Evolutionary conservation across 2,797 vertebrate genomes (phyloP), one percentile per base, ranked within the genome.

Genomic region (Astyanax mexicanus): DNA sequence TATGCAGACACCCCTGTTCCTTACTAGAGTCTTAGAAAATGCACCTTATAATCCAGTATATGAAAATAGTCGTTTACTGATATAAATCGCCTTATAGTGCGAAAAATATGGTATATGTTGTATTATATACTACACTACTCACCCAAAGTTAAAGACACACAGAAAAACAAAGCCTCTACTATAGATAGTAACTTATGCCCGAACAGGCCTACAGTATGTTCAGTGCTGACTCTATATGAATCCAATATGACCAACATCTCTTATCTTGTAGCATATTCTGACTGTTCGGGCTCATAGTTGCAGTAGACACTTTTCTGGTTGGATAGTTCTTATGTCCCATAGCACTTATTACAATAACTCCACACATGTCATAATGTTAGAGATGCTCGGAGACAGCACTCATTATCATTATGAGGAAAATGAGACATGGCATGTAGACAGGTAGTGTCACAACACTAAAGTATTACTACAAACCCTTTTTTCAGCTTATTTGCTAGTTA

Each of bases 301-400:
- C 37, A 62, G 37, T 62, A 40, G 37, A 32, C 38, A 44, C 47
- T 38, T 69, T 69, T 69, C 49, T 52, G 45, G 45, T 54, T 51
- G 45, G 35, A 69, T 51, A 35, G 21, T 3, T 47, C 29, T 25
- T 19, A 29, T 47, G 29, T 54, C 47, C 44, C 21, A 35, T 61
- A 65, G 40, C 42, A 27, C 38, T 32, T 65, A 65, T 44, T 44
- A 65, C 40, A 17, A 27, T 65, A 8, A 27, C 42, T 64, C 21
- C 40, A 27, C 23, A 45, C 9, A 10, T 65, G 61, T 57, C 68
- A 57, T 70, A 70, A 70, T 57, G 51, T 70, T 70, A 29, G 17
- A 49, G 17, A 65, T 5, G 25, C 25, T 57, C 54, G 40, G 7
- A 21, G 45, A 35, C 37, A 52, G 66, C 9, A 32, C 27, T 61